Evolutionary conservation across 2,797 vertebrate species (phyloP), one percentile per base, ranked within the genome.

Genomic region (Luscinia luscinia): DNA sequence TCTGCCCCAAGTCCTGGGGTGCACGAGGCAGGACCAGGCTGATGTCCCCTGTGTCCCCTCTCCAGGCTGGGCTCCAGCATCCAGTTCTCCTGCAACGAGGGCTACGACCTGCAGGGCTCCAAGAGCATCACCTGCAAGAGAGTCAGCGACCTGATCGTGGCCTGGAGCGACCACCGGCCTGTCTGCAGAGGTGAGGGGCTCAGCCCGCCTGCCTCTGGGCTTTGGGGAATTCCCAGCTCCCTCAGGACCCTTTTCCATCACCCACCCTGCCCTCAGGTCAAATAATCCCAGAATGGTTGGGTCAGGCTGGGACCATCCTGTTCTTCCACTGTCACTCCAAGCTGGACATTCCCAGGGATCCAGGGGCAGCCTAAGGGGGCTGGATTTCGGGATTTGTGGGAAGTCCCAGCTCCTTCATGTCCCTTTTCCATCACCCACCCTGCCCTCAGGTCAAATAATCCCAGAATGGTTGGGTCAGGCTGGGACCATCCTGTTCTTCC

Each of bases 111-210:
- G 76, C 99, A 99, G 96, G 99, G 99, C 63, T 99, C 99, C 85
- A 99, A 99, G 96, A 99, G 99, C 98, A 99, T 99, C 98, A 99
- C 98, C 97, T 99, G 99, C 81, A 98, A 99, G 97, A 97, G 98
- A 87, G 99, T 99, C 96, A 99, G 99, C 5, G 99, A 99, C 98
- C 98, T 99, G 96, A 99, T 99, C 32, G 99, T 99, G 3, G 99
- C 99, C 30, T 99, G 99, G 99, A 99, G 99, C 41, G 99, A 99
- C 95, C 99, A 99, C 93, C 97, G 99, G 80, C 99, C 99, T 0
- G 98, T 99, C 93, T 99, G 99, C 98, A 98, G 99, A 99, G 99
- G 99, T 99, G 98, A 98, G 94, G 32, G 46, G 15, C 22, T 15
- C 6, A n/a, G 12, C 30, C 9, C 1, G 12, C 0, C 17, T 0